These are phyloP conservation scores for Gymnosoma rotundatum DNA, from an alignment of 2,888 invertebrate species.

Conservation along the genomic window DNA sequence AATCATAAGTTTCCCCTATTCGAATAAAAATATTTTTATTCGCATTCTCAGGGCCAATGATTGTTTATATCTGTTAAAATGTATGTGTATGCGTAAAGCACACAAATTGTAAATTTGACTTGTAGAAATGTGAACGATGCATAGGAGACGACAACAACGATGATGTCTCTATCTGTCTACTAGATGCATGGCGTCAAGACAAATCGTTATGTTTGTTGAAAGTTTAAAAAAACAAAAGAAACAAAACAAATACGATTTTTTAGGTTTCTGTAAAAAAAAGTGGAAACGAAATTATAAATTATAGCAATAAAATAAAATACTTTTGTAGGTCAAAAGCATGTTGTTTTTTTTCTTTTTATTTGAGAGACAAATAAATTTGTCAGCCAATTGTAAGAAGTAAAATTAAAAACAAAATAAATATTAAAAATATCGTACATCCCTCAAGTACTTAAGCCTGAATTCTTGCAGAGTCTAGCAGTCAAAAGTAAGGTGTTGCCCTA, in stretches of 20 bases:
- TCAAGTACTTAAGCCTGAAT: no score
- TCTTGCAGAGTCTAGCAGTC: no score
- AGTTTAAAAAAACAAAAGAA: neutral
- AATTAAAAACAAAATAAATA: no score
- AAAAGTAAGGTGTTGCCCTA: no score
- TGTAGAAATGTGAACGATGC: constrained; percentile 16
- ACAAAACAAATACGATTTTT: constrained; percentile 14
- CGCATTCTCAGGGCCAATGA: neutral
- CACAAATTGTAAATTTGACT: neutral
- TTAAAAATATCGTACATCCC: no score
- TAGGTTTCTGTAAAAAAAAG: constrained; percentile 26
- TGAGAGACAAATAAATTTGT: no score
- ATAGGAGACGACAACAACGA: constrained; percentile 1
- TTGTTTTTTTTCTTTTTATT: neutral
- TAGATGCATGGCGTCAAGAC: constrained; percentile 35
- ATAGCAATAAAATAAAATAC: neutral
- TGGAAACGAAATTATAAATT: no score
- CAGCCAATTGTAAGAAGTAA: no score
- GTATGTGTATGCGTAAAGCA: neutral
- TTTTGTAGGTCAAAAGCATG: constrained; percentile 18
- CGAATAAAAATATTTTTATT: neutral
- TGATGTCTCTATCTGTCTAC: constrained; percentile 24
- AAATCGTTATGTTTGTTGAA: constrained; percentile 54
- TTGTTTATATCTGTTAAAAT: neutral
- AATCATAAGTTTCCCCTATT: no score